phyloP scores from a whole-genome alignment of 1,140 invertebrate genomes.

The Drosophila tropicalis region DNA sequence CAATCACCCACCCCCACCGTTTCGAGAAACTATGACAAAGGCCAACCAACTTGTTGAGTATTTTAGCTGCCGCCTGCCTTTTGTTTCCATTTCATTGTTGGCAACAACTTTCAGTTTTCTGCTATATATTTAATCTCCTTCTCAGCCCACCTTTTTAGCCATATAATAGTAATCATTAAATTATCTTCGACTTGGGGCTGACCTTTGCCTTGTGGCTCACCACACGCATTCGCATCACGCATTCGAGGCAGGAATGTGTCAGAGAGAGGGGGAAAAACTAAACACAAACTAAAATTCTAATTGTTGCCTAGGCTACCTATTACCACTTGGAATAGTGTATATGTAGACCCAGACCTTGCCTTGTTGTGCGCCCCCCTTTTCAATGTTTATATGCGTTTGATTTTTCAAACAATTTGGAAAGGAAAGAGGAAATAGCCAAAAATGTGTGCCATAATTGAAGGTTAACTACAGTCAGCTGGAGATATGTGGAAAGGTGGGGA shows the following conservation, averaged over 20 bases:
- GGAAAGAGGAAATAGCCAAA: background rate
- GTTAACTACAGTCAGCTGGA: background rate
- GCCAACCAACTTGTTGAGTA: conserved; percentile 3
- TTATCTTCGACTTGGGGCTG: conserved; percentile 8
- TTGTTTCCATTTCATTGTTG: background rate
- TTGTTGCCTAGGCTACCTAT: background rate
- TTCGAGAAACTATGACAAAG: too few species aligned
- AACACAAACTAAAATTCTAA: conserved; percentile 6
- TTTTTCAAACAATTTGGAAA: conserved; percentile 1
- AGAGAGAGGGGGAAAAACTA: too few species aligned
- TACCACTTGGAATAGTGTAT: too few species aligned
- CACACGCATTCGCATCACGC: conserved; percentile 7
- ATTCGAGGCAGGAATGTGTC: background rate
- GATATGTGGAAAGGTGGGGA: background rate
- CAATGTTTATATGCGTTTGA: background rate
- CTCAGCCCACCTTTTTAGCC: background rate
- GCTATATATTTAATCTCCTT: background rate
- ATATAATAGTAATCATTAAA: conserved; percentile 5
- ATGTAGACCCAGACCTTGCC: background rate
- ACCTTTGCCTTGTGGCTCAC: conserved; percentile 4
- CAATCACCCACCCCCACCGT: too few species aligned
- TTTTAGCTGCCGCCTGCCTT: background rate
- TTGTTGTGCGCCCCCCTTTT: background rate
- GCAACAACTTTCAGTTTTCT: conserved; percentile 3
- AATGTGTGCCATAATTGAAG: conserved; percentile 1